Percentiles rank a stretch among this genome's conserved stretches.
Evolutionary conservation across 2,113 vertebrate genomes (phyloP).

Genomic region (Crotophaga sulcirostris): DNA sequence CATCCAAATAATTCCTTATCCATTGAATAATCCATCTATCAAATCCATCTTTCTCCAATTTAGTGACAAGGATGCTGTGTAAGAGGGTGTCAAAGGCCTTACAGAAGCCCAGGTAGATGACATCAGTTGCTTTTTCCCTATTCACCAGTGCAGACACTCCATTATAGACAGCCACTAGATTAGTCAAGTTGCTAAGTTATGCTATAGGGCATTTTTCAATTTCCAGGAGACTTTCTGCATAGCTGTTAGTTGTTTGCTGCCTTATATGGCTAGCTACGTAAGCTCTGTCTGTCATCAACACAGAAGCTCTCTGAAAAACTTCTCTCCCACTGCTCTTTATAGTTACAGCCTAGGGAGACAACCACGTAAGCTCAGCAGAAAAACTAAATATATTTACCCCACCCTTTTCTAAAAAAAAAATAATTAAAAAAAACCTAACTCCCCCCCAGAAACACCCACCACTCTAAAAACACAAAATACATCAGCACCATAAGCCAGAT

Average conservation of each 20-base stretch:
- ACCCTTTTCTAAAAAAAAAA: background rate
- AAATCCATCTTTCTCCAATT: background rate
- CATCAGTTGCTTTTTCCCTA: background rate
- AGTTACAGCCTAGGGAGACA: background rate
- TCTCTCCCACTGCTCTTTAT: background rate
- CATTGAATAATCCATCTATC: background rate
- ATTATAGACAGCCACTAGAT: background rate
- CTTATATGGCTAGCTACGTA: background rate
- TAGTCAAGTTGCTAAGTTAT: background rate
- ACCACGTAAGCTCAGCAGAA: background rate
- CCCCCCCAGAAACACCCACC: fast-evolving
- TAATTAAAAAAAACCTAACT: too few species aligned
- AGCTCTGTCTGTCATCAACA: background rate
- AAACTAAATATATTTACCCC: background rate
- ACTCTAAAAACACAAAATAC: background rate
- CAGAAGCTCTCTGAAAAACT: background rate
- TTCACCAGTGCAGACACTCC: background rate
- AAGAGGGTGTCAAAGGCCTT: background rate
- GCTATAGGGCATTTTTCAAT: background rate
- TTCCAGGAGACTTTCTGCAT: background rate
- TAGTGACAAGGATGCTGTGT: background rate
- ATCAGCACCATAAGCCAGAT: background rate
- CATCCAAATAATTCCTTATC: background rate
- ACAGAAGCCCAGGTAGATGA: background rate
- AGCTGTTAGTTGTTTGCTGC: background rate